Base-by-base conservation (phyloP, 2,113 vertebrate species). In the Pseudopodoces humilis region DNA sequence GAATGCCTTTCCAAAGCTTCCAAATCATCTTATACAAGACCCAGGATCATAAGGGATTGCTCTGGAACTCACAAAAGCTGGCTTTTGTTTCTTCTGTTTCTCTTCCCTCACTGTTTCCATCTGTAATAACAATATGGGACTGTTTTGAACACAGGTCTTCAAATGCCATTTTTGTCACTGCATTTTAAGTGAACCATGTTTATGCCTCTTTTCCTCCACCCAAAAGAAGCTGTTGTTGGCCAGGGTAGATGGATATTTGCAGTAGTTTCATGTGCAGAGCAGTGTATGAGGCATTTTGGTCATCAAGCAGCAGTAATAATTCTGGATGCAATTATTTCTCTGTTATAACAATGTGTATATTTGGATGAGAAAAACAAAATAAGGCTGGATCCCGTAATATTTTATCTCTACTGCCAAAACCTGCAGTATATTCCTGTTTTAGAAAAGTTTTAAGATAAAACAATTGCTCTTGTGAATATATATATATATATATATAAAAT, bases 31-130 rank as follows among this genome's bases (percentile, higher is more conserved):
- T 96, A 86, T 81, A 94, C 83, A 97, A 97, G 95, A 96, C 86
- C 80, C 67, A 88, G 94, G 92, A 86, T 96, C 91, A 95, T 95
- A 95, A 96, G 92, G 94, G 95, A 96, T 91, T 86, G 95, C 90
- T 92, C 59, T 95, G 93, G 83, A 91, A 94, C 91, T 97, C 96
- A 96, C 97, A 97, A 97, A 97, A 98, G 97, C 97, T 98, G 97
- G 96, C 95, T 98, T 97, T 97, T 98, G 97, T 98, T 96, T 95
- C 86, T 94, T 89, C 85, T 96, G 76, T 96, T 96, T 94, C 91
- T 96, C 50, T 97, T 89, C 85, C 80, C 79, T 92, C 83, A 72
- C 86, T 82, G 91, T 91, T 95, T 91, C 96, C 90, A 91, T 93
- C 88, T 96, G 80, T 95, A 93, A 94, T 94, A 96, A 93, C 90